Base-by-base conservation (phyloP, 2,888 invertebrate species). In the Diaphora mendica region DNA sequence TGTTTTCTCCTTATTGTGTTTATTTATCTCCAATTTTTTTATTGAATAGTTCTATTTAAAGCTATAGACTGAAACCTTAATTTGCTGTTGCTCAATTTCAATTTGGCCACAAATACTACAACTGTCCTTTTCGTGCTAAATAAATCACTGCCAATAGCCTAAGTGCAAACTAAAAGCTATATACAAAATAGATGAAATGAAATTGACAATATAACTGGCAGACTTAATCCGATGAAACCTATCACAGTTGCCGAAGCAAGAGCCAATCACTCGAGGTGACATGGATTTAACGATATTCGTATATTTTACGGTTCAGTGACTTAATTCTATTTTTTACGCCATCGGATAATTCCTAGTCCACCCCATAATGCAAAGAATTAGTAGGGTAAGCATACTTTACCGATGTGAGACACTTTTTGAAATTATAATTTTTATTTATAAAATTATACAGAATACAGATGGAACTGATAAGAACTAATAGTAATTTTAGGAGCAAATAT, bases 281-380 rank as follows among this genome's bases (percentile, higher is more conserved):
- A 81, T 77, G 88, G 88, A 86, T 88, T 88, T 90, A 90, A 92
- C 91, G 91, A 91, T 91, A 90, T 91, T 92, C 88, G 84, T 89
- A 91, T 91, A 91, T 91, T 92, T 89, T 87, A 92, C 88, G 92
- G 87, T 90, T 89, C 90, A 91, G 88, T 91, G 86, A 87, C 84
- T 88, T 92, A 93, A 93, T 92, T 90, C 87, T 82, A 91, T 94
- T 94, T 94, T 94, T 93, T 93, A 91, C 92, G 84, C 91, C 89
- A 91, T 90, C 89, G 90, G 86, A 86, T 82, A 86, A 84, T 85
- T 85, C 35, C 26, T 67, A 67, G n/a, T 70, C n/a, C 83, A 81
- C 90, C 90, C 90, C 82, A 26, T 23, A 11, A 55, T 62, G 44
- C 42, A 70, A 59, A 59, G 64, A 48, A 66, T 0, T 2, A 42